Percentiles rank a stretch among this genome's conserved stretches.
Conservation (phyloP, 2,797 vertebrate species). For the Acestrorhynchus altus region DNA sequence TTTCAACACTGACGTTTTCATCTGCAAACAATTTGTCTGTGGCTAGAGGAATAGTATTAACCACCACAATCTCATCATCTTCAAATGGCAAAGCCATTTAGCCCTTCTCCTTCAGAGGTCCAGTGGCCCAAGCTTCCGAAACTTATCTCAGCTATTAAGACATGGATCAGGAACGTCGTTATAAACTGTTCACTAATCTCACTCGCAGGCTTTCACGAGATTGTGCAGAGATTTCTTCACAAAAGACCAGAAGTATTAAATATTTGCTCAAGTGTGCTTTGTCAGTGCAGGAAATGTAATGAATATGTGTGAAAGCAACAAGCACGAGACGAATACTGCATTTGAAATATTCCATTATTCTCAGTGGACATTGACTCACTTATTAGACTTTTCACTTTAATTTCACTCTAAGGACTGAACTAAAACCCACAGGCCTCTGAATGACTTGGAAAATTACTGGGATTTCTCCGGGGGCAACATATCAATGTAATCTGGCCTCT, state of each 20-base stretch:
- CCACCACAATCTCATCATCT: conserved; percentile 53
- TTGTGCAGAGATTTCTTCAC: conserved; percentile 61
- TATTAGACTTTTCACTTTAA: conserved; percentile 24
- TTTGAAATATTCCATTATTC: background rate
- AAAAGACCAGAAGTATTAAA: conserved; percentile 1
- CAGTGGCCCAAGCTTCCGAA: conserved; percentile 61
- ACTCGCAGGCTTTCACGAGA: conserved; percentile 57
- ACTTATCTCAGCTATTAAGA: conserved; percentile 65
- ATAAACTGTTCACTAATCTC: conserved; percentile 66
- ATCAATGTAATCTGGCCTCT: conserved; percentile 40
- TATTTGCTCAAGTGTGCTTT: background rate
- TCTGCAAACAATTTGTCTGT: conserved; percentile 55
- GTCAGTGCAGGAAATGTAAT: background rate
- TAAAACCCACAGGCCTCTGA: conserved; percentile 33
- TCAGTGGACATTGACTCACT: conserved; percentile 17
- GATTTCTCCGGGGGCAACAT: conserved; percentile 41
- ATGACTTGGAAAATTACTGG: conserved; percentile 43
- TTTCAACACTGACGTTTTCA: conserved; percentile 39
- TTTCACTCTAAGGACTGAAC: conserved; percentile 34
- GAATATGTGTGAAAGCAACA: background rate
- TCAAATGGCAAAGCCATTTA: conserved; percentile 45
- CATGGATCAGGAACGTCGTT: conserved; percentile 69
- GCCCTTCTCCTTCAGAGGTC: conserved; percentile 32
- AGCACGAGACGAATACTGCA: background rate
- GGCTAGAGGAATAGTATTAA: conserved; percentile 35